Base-by-base conservation (phyloP, 1,140 invertebrate species). In the Drosophila biarmipes region DNA sequence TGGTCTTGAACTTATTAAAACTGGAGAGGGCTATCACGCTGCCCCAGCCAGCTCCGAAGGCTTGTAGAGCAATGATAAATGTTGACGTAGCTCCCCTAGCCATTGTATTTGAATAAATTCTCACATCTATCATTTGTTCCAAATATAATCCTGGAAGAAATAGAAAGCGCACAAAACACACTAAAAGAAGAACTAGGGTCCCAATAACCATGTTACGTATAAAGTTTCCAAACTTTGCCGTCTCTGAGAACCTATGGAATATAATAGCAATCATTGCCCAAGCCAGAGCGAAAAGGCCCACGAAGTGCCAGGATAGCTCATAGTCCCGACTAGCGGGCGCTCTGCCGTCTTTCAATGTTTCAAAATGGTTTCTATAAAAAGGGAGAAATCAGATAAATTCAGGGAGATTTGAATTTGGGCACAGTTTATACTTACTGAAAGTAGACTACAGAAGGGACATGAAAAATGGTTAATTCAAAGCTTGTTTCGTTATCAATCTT, bases 21-120 rank as follows among this genome's bases (percentile, higher is more conserved):
- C 97, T 98, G 11, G 97, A 96, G 93, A 98, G 96, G 35, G 97
- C 96, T 6, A 98, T 94, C 79, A 98, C 95, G 19, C 97, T 97
- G 54, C 98, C 98, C 94, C 98, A 98, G 6, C 97, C 97, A 8
- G 97, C 96, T 1, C 97, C 98, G 1, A 98, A 95, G 0, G 97
- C 69, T 10, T 85, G 77, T 2, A 91, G 48, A 0, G 85, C 75
- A 42, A 82, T 62, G 0, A 90, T 5, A 3, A 67, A 48, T 21
- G 78, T 75, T 0, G 48, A 31, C 4, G 37, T 3, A 4, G 46
- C 7, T 4, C 78, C 80, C 5, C 56, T 11, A 2, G 40, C 1
- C 19, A 86, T n/a, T 4, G 56, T 14, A 6, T 49, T 11, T 3
- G 12, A 0, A 2, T 14, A 42, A 0, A 97, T 97, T 17, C 94